These are phyloP conservation scores for Cettia cetti DNA, from an alignment of 2,113 vertebrate genomes.

Conservation along the genomic window DNA sequence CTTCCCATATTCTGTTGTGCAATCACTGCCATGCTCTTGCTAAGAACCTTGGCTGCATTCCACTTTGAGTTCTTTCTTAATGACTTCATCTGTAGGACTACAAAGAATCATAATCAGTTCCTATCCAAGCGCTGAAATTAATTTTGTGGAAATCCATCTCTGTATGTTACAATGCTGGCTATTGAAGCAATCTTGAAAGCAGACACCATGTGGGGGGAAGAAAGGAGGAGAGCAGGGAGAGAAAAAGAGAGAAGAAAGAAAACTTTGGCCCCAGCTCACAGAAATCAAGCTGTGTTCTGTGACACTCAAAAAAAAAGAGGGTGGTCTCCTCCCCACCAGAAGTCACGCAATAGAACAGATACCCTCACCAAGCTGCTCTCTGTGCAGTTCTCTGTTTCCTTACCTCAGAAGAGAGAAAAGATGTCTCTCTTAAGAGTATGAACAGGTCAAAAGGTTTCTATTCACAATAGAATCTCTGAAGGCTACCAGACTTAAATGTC, in stretches of 20 bases:
- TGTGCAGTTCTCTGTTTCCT: background rate
- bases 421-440: background rate
- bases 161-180: background rate
- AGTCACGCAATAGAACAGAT: constrained; percentile 1
- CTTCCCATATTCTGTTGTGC: background rate
- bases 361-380: background rate
- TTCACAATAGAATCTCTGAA: background rate
- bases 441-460: background rate
- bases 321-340: background rate
- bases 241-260: background rate
- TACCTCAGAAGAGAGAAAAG: background rate
- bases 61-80: background rate
- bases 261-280: constrained; percentile 17
- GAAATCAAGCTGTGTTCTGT: constrained; percentile 28
- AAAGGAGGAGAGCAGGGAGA: background rate
- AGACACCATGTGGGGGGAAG: constrained; percentile 10
- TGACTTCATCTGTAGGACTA: constrained; percentile 25
- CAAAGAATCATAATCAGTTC: constrained; percentile 35
- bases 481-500: background rate
- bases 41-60: background rate
- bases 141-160: constrained; percentile 24
- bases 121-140: constrained; percentile 36
- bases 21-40: background rate
- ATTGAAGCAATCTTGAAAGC: constrained; percentile 46
- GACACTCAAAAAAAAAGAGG: background rate